Conservation (phyloP, 1,140 invertebrate species). For the Doryteuthis pealeii region DNA sequence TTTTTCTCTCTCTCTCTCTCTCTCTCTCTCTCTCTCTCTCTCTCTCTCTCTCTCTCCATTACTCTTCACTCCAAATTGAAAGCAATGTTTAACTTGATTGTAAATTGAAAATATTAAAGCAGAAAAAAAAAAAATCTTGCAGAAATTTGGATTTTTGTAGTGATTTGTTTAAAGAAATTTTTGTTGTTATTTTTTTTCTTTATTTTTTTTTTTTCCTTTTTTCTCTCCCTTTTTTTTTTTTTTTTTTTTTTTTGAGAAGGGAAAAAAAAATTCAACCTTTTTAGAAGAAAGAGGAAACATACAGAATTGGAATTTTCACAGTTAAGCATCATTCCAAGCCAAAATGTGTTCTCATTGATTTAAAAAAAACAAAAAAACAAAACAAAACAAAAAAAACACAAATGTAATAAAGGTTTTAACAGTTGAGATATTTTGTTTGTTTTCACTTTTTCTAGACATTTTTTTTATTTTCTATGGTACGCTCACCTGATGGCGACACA, state of each 20-base stretch:
- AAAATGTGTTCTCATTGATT: conserved; percentile 4
- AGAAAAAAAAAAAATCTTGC: too few species aligned
- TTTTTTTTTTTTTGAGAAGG: background rate
- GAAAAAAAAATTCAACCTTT: background rate
- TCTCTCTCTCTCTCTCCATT: too few species aligned
- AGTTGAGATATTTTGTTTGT: background rate
- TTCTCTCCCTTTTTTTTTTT: background rate
- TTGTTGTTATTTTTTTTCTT: background rate
- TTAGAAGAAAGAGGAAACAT: conserved; percentile 7
- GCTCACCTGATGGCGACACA: too few species aligned
- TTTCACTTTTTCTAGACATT: too few species aligned
- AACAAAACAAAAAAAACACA: background rate
- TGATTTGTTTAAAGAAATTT: too few species aligned
- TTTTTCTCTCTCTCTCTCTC: too few species aligned
- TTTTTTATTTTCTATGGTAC: too few species aligned
- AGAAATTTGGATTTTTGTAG: too few species aligned
- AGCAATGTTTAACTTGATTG: too few species aligned
- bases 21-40: too few species aligned
- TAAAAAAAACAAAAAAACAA: background rate
- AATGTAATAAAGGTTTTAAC: conserved; percentile 9
- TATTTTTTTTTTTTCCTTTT: background rate
- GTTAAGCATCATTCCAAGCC: conserved; percentile 5
- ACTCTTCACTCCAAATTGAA: too few species aligned
- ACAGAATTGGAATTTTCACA: conserved; percentile 7
- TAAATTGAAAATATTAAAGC: too few species aligned